Base-by-base conservation (phyloP, 2,888 invertebrate genomes). In the Polyommatus icarus region DNA sequence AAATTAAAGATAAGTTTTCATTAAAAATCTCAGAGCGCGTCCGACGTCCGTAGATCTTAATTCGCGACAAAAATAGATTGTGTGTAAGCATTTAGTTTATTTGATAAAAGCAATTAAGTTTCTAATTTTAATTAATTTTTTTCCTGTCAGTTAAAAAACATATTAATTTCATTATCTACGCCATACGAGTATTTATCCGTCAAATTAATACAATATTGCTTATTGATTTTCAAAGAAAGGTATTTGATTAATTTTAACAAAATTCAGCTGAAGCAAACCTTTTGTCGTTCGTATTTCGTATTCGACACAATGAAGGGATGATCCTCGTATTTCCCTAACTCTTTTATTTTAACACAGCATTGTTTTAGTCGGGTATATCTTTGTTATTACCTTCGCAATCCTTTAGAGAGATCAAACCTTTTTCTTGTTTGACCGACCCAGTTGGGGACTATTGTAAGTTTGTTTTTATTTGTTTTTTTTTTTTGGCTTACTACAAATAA, bases 251-350 rank as follows among this genome's bases (percentile, higher is more conserved):
- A 32, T 32, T 71, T 71, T 18, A 32, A 32, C 71, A 18, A 7
- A 1, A 71, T 15, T 36, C 36, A 36, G 2, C 29, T 36, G 32
- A 71, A 71, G 59, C 1, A 24, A 61, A 61, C 24, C 59, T 20
- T 61, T 61, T 46, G 73, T 73, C 10, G 10, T 72, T 72, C 40
- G 46, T 46, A 24, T 46, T 73, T 24, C 15, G 73, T 73, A 73
- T 20, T 40, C n/a, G 50, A 5, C 24, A 46, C 46, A 73, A 50
- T 86, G 88, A 89, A 88, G 84, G 89, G 89, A 90, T 90, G 82
- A 89, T 88, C 88, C 88, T 85, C 86, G 88, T 90, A 88, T 90
- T 91, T 88, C 88, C 87, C 89, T 90, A 89, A 87, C 88, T 85
- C 88, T 88, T 88, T 82, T 50, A 73, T 67, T 32, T 67, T 20